Evolutionary conservation across 2,888 invertebrate species (phyloP).

Genomic region (Rhogogaster chlorosoma): DNA sequence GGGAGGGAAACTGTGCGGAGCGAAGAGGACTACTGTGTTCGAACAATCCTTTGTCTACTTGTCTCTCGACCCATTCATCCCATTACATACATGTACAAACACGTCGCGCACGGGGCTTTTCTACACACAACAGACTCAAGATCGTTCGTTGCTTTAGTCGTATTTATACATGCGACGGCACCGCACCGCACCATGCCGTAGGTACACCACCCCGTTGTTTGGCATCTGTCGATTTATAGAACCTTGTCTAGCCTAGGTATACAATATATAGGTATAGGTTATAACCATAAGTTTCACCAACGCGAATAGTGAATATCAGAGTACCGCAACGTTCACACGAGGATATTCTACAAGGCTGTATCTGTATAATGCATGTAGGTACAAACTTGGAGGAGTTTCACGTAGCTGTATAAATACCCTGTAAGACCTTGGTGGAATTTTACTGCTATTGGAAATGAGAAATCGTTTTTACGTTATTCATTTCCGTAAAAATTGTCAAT

Average conservation of each 20-base stretch:
- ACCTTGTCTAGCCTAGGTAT: not conserved
- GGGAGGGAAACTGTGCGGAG: not conserved
- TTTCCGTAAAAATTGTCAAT: not conserved
- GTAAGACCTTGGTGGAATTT: not conserved
- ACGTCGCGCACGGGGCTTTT: not conserved
- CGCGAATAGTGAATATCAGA: not conserved
- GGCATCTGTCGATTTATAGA: slow-evolving; percentile 10
- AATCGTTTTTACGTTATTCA: not conserved
- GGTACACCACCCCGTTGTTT: not conserved
- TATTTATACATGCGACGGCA: not conserved
- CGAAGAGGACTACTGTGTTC: not conserved
- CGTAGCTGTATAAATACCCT: not conserved
- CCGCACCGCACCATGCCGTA: not conserved
- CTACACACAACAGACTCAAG: not conserved
- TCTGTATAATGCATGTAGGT: not conserved
- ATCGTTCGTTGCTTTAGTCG: not conserved
- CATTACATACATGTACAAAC: slow-evolving; percentile 9
- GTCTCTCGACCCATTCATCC: slow-evolving; percentile 17
- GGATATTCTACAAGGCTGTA: not conserved
- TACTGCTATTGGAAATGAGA: not conserved
- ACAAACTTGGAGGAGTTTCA: not conserved
- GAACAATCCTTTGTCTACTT: slow-evolving; percentile 39
- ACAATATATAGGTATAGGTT: not conserved
- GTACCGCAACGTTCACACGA: not conserved
- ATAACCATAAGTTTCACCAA: not conserved